A percentile compares a stretch with the other conserved stretches of the same genome.
Evolutionary conservation across 2,888 invertebrate species (phyloP).

Genomic region (Trissonchulus sp.): DNA sequence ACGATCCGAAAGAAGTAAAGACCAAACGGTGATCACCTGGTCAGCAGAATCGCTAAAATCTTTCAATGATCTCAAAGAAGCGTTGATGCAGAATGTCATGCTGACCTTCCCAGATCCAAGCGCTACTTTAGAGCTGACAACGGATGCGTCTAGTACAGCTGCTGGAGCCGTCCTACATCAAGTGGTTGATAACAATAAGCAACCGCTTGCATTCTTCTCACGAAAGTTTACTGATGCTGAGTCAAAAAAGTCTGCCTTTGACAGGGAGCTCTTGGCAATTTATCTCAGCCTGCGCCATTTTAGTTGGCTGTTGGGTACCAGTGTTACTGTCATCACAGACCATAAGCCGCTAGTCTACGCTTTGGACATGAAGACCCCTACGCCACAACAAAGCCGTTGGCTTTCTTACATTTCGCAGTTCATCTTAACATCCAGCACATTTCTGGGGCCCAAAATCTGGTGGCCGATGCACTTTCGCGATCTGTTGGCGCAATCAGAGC

Average conservation of each 20-base stretch:
- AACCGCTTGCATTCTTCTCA: constrained; percentile 21
- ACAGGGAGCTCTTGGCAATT: constrained; percentile 23
- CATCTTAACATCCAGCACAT: neutral
- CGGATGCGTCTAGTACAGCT: constrained; percentile 21
- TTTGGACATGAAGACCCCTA: constrained; percentile 2
- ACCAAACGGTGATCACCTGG: neutral
- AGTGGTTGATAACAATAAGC: neutral
- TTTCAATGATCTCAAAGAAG: constrained; percentile 6
- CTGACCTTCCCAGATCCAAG: constrained; percentile 5
- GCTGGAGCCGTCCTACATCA: constrained; percentile 22
- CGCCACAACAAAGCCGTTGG: constrained; percentile 23
- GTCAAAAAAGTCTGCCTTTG: constrained; percentile 23
- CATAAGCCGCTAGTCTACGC: constrained; percentile 22
- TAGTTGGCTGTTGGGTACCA: constrained; percentile 5
- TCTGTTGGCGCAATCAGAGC: neutral
- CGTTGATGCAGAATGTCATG: neutral
- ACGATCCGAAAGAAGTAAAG: neutral
- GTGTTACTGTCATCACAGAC: constrained; percentile 5
- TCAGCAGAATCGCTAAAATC: neutral
- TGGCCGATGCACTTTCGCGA: constrained; percentile 19
- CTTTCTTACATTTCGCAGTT: constrained; percentile 23
- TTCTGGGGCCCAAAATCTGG: neutral
- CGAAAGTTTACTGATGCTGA: constrained; percentile 15
- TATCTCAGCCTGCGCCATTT: constrained; percentile 2
- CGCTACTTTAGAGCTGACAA: neutral